Percentiles rank a stretch among this genome's conserved stretches.
Conservation (phyloP, 2,888 invertebrate species). For the Drosophila nr. perissopoda region DNA sequence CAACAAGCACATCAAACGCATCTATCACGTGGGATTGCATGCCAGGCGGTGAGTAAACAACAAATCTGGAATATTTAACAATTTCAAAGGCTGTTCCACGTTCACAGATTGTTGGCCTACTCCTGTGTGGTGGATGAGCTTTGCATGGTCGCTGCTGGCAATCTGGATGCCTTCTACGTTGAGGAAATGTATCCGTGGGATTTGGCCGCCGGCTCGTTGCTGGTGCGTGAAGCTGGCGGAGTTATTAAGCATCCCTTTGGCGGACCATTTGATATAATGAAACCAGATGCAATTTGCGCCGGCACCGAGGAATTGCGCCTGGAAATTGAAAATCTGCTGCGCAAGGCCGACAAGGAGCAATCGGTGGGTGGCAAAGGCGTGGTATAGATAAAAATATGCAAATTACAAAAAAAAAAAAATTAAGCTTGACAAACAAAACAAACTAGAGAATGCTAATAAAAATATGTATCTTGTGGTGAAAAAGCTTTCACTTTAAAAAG, state of each 20-base stretch:
- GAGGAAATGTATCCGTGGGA: slow-evolving; percentile 92
- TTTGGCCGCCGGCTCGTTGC: slow-evolving; percentile 90
- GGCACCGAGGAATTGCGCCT: slow-evolving; percentile 85
- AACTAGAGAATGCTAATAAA: slow-evolving; percentile 14
- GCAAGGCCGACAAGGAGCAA: slow-evolving; percentile 85
- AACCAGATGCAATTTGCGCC: slow-evolving; percentile 86
- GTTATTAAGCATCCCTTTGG: slow-evolving; percentile 88
- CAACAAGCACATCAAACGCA: slow-evolving; percentile 83
- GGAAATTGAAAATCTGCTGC: slow-evolving; percentile 86
- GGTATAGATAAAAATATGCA: slow-evolving; percentile 22
- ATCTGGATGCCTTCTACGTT: slow-evolving; percentile 89
- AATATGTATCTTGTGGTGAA: slow-evolving; percentile 2
- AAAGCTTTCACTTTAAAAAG: slow-evolving; percentile 10
- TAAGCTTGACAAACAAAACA: slow-evolving; percentile 52
- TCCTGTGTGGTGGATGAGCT: slow-evolving; percentile 91
- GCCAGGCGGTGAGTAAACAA: slow-evolving; percentile 79
- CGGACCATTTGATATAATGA: slow-evolving; percentile 86
- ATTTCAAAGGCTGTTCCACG: not conserved
- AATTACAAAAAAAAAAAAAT: slow-evolving; percentile 77
- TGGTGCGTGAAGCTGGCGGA: slow-evolving; percentile 92
- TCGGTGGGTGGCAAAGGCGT: slow-evolving; percentile 76
- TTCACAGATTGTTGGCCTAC: slow-evolving; percentile 86
- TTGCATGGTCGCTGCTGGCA: slow-evolving; percentile 90
- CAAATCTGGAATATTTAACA: not conserved
- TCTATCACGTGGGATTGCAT: slow-evolving; percentile 81